phyloP scores from a whole-genome alignment of 1,140 invertebrate species.

The Dendroctonus ponderosae region DNA sequence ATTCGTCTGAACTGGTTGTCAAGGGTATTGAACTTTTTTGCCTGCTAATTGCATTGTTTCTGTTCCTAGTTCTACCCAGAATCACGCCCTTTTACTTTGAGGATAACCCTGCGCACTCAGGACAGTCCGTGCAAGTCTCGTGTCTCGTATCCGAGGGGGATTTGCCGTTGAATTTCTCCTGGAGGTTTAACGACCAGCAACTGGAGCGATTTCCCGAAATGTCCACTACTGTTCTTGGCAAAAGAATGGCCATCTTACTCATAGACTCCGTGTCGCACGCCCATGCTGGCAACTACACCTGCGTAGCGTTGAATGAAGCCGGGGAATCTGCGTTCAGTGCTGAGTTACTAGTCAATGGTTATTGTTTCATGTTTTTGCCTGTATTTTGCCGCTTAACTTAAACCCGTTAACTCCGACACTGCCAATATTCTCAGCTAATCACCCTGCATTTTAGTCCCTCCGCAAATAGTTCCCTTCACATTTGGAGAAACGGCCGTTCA shows the following conservation, averaged over 20 bases:
- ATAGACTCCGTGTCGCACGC: slow-evolving; percentile 71
- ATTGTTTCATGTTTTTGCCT: slow-evolving; percentile 31
- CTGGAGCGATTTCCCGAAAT: slow-evolving; percentile 53
- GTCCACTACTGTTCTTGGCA: slow-evolving; percentile 52
- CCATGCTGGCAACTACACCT: slow-evolving; percentile 66
- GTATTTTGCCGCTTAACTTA: slow-evolving; percentile 28
- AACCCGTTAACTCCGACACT: background rate
- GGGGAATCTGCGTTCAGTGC: slow-evolving; percentile 53
- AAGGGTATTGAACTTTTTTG: slow-evolving; percentile 57
- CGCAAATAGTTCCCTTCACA: slow-evolving; percentile 7
- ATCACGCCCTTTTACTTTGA: slow-evolving; percentile 68
- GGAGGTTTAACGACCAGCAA: slow-evolving; percentile 61
- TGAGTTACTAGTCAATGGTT: slow-evolving; percentile 49
- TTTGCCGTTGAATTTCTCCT: slow-evolving; percentile 64
- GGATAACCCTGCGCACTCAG: slow-evolving; percentile 66
- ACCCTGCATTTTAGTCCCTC: slow-evolving; percentile 5
- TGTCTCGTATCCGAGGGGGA: slow-evolving; percentile 74
- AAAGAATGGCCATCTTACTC: slow-evolving; percentile 53
- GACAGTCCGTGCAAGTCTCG: slow-evolving; percentile 68
- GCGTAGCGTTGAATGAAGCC: slow-evolving; percentile 66
- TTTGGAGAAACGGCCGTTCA: slow-evolving; percentile 56
- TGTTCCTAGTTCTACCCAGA: slow-evolving; percentile 59
- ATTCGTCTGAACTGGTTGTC: slow-evolving; percentile 66
- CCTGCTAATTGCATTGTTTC: slow-evolving; percentile 6
- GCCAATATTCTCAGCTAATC: background rate